Evolutionary conservation across 2,113 vertebrate genomes (phyloP).

Genomic region (Phoxinus phoxinus): DNA sequence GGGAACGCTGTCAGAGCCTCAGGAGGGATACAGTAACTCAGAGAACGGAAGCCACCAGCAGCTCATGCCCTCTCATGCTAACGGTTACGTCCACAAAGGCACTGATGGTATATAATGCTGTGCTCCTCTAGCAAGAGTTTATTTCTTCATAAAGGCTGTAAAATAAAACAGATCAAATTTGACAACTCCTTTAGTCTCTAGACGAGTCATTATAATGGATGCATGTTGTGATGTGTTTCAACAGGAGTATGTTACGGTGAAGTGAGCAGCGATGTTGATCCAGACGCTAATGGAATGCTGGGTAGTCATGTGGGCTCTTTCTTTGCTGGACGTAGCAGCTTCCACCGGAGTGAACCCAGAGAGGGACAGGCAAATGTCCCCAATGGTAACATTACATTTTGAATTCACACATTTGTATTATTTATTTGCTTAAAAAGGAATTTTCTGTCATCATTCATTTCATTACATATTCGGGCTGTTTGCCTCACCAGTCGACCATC

Average conservation of each 20-base stretch:
- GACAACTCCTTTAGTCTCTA: neutral
- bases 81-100: constrained; percentile 85
- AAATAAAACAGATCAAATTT: neutral
- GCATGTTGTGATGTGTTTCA: constrained; percentile 33
- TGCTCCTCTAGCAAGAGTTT: neutral
- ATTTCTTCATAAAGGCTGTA: neutral
- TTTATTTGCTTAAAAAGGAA: neutral
- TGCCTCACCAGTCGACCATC: neutral
- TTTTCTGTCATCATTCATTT: neutral
- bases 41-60: constrained; percentile 97
- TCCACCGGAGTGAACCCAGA: constrained; percentile 72
- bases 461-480: neutral
- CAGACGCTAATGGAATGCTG: constrained; percentile 71
- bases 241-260: constrained; percentile 80
- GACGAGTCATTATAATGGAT: neutral
- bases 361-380: constrained; percentile 68
- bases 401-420: neutral
- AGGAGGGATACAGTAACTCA: constrained; percentile 94
- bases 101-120: constrained; percentile 78
- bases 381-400: constrained; percentile 60
- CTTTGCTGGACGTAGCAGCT: constrained; percentile 75
- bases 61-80: constrained; percentile 89
- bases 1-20: constrained; percentile 93
- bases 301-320: constrained; percentile 76
- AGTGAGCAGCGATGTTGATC: constrained; percentile 74